These are phyloP conservation scores for Drosophila ficusphila DNA, from an alignment of 1,140 invertebrate genomes.

Conservation along the genomic window DNA sequence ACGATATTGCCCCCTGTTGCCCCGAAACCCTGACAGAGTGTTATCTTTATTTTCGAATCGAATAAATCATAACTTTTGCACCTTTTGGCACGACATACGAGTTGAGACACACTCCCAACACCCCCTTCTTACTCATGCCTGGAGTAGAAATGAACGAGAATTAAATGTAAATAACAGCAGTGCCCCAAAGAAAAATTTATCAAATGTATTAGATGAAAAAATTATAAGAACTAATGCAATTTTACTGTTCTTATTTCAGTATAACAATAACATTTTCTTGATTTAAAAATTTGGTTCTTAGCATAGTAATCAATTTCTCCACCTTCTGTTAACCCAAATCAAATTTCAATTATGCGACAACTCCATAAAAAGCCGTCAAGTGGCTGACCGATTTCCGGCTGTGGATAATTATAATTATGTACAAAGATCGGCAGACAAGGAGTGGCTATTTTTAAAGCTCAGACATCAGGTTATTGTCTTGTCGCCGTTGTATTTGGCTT, in stretches of 20 bases:
- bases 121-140: neutral
- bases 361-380: conserved; percentile 32
- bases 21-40: conserved; percentile 10
- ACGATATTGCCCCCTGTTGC: conserved; percentile 34
- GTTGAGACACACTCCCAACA: conserved; percentile 7
- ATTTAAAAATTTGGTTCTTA: too few species aligned
- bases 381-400: conserved; percentile 51
- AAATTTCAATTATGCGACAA: conserved; percentile 49
- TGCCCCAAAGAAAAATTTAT: neutral
- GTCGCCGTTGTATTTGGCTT: conserved; percentile 38
- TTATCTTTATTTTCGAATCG: conserved; percentile 44
- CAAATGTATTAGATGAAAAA: too few species aligned
- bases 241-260: neutral
- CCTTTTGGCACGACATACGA: conserved; percentile 34
- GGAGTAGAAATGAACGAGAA: neutral
- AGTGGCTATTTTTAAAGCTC: conserved; percentile 57
- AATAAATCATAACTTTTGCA: conserved; percentile 53
- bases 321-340: conserved; percentile 17
- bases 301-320: neutral
- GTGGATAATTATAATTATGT: conserved; percentile 49
- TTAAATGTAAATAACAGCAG: neutral
- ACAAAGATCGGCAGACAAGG: conserved; percentile 11
- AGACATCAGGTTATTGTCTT: conserved; percentile 39
- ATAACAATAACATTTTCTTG: neutral
- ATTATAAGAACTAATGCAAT: too few species aligned